Percentiles rank a stretch among this genome's conserved stretches.
Conservation (phyloP, 2,113 vertebrate genomes). For the Perca fluviatilis region DNA sequence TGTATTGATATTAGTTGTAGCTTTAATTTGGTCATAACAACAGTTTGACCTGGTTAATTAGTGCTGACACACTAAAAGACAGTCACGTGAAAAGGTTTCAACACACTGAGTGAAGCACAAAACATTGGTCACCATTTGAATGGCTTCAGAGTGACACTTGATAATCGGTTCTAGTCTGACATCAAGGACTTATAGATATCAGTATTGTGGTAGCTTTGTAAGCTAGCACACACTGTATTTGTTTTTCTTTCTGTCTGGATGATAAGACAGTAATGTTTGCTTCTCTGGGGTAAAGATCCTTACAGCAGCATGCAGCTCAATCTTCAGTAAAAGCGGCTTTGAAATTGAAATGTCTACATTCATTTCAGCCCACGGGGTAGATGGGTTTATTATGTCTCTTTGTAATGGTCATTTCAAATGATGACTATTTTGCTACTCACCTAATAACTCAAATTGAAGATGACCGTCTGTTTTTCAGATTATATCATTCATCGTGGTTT, state of each 20-base stretch:
- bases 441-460: conserved; percentile 37
- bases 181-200: neutral
- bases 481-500: conserved; percentile 3
- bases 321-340: conserved; percentile 25
- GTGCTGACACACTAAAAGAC: conserved; percentile 13
- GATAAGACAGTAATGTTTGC: neutral
- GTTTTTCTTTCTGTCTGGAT: conserved; percentile 25
- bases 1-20: neutral
- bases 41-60: conserved; percentile 34
- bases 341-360: conserved; percentile 31
- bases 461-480: conserved; percentile 20
- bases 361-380: conserved; percentile 1
- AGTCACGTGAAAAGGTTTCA: conserved; percentile 8
- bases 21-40: conserved; percentile 21
- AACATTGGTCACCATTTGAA: neutral
- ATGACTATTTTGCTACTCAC: conserved; percentile 17
- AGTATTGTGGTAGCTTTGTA: conserved; percentile 1
- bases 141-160: neutral
- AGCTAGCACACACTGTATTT: neutral
- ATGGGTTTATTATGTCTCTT: conserved; percentile 7
- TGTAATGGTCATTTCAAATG: conserved; percentile 31
- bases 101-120: conserved; percentile 14
- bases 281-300: conserved; percentile 11
- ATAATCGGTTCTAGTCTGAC: conserved; percentile 22
- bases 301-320: conserved; percentile 2